A percentile compares a stretch with the other conserved stretches of the same genome.
phyloP scores from a whole-genome alignment of 23 tunicate genomes.

The Styela plicata region DNA sequence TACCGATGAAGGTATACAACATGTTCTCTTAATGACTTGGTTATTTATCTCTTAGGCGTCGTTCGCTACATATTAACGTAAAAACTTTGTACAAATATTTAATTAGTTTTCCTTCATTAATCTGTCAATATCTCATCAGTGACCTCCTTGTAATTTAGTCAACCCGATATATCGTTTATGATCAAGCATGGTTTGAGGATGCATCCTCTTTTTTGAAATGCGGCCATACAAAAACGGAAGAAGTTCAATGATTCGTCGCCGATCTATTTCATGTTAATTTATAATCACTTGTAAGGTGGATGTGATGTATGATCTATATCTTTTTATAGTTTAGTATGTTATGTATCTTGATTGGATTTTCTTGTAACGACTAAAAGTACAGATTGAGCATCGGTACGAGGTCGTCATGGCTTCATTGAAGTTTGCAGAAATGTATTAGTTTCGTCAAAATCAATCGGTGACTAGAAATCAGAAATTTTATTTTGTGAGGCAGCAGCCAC shows the following conservation, averaged over 20 bases:
- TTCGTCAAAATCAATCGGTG: too few species aligned
- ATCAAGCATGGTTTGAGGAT: neutral
- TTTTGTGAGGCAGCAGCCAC: too few species aligned
- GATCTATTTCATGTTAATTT: too few species aligned
- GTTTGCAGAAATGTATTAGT: too few species aligned
- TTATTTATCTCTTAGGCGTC: constrained; percentile 19
- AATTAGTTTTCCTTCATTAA: constrained; percentile 27
- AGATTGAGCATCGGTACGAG: too few species aligned
- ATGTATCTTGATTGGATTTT: neutral
- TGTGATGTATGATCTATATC: too few species aligned
- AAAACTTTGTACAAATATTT: constrained; percentile 32
- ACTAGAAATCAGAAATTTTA: too few species aligned
- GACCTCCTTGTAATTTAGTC: neutral
- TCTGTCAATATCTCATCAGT: constrained; percentile 30
- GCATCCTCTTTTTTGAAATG: too few species aligned
- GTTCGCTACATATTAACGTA: constrained; percentile 24
- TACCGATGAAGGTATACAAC: neutral
- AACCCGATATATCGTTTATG: neutral
- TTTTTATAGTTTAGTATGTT: neutral
- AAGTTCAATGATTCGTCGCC: too few species aligned
- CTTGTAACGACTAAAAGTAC: too few species aligned
- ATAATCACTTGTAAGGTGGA: too few species aligned
- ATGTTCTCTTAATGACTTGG: constrained; percentile 12
- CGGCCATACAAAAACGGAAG: neutral
- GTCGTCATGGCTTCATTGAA: too few species aligned